Conservation (phyloP, 2,797 vertebrate species). For the Myripristis murdjan region DNA sequence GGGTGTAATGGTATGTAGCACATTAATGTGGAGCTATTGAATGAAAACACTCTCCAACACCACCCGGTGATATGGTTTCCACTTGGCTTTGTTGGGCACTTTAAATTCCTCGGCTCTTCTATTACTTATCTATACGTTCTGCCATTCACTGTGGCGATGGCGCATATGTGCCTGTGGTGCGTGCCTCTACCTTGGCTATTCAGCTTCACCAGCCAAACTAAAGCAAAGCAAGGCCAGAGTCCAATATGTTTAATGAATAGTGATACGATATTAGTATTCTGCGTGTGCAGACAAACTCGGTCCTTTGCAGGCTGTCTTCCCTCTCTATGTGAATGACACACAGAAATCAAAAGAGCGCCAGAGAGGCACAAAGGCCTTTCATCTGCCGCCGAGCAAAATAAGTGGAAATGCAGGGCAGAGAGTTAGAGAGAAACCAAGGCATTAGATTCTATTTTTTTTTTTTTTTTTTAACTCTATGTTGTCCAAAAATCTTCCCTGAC, state of each 20-base stretch:
- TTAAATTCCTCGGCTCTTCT: too few species aligned
- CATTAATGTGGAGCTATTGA: conserved; percentile 16
- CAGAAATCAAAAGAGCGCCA: conserved; percentile 66
- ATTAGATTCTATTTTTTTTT: conserved; percentile 49
- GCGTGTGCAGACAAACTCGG: conserved; percentile 40
- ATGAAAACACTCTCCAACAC: conserved; percentile 11
- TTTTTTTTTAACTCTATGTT: conserved; percentile 43
- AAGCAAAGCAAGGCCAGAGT: conserved; percentile 25
- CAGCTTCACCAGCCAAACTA: not conserved
- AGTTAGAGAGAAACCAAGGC: conserved; percentile 40
- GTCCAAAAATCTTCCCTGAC: conserved; percentile 29
- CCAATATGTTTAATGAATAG: conserved; percentile 55
- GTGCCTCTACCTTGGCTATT: not conserved
- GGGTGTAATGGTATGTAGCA: conserved; percentile 24
- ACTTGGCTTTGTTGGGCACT: conserved; percentile 4
- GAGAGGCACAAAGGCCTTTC: conserved; percentile 62
- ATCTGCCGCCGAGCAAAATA: conserved; percentile 66
- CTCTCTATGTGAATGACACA: conserved; percentile 64
- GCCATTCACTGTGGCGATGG: not conserved
- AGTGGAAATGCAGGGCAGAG: conserved; percentile 57
- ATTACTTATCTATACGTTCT: not conserved
- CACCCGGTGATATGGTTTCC: not conserved
- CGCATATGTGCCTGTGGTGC: not conserved
- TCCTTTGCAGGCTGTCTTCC: conserved; percentile 51
- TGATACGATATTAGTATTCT: conserved; percentile 72